Base-by-base conservation (phyloP, 1,140 invertebrate species). In the Reticulitermes speratus region DNA sequence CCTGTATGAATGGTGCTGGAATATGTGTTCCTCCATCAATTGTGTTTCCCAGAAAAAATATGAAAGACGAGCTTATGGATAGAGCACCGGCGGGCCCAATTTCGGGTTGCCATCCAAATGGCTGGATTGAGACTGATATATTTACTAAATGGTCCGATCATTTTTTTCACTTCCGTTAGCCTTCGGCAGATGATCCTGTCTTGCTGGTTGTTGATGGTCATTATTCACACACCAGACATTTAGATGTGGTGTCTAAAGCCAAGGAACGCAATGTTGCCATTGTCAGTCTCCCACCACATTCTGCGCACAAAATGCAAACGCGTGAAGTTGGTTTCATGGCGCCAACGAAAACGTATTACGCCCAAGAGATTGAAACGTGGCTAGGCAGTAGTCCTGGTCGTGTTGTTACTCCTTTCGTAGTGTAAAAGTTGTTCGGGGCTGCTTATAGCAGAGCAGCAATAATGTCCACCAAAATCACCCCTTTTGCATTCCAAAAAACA, bases 191-290 rank as follows among this genome's bases (percentile, higher is more conserved):
- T 16, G 86, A 88, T 38, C 89, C 89, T 59, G 89, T 90, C 81
- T 81, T 91, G 12, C 87, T 91, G 14, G 82, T n/a, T 52, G 87
- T 91, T 65, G 89, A 91, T 89, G 90, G 90, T 14, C 90, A 91
- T 88, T 87, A 85, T 32, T 89, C 88, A 14, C 90, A 91, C 86
- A 90, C 89, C 44, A 88, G 89, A 87, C 91, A 90, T 88, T 85
- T 91, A 32, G 89, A 90, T 19, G 82, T 90, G 0, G 89, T 88
- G 38, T 87, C 89, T 44, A 87, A 87, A 52, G 84, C 87, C 65
- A 88, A 87, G 84, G 87, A 88, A 82, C 89, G 89, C 65, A 69
- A 86, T 44, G 83, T 88, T 44, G 87, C 86, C 6, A 86, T 90
- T 38, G 23, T 89, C 59, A n/a, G n/a, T n/a, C n/a, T n/a, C n/a